Percentiles rank a stretch among this genome's conserved stretches.
Evolutionary conservation across 2,113 vertebrate genomes (phyloP).

Genomic region (Neotragus pygmaeus): DNA sequence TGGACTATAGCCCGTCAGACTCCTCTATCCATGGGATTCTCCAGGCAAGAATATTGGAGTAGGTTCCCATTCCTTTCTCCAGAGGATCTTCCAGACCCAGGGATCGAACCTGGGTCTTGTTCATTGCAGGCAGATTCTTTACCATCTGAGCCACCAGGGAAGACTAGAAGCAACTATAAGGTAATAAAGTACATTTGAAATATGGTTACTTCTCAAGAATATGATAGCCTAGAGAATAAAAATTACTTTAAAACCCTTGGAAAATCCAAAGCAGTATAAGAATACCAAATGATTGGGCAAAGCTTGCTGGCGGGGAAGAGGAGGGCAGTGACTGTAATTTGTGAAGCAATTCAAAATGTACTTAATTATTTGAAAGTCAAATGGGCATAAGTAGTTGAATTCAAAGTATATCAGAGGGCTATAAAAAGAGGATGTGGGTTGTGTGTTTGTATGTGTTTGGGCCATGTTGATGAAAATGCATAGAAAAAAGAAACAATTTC

Average conservation of each 20-base stretch:
- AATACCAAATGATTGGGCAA: not conserved
- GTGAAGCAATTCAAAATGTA: not conserved
- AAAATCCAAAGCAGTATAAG: not conserved
- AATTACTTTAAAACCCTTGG: not conserved
- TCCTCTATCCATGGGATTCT: not conserved
- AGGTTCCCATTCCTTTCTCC: not conserved
- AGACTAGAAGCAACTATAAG: not conserved
- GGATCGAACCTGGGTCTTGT: rapidly evolving
- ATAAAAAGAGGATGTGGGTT: not conserved
- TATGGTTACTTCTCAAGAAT: not conserved
- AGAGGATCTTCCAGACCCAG: not conserved
- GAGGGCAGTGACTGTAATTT: not conserved
- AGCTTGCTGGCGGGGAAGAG: not conserved
- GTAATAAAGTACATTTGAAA: not conserved
- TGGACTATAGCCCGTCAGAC: not conserved
- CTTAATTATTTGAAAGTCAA: not conserved
- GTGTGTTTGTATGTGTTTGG: not conserved
- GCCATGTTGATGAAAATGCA: not conserved
- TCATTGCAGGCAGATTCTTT: not conserved
- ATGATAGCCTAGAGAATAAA: not conserved
- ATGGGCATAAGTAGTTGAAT: not conserved
- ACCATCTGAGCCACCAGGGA: not conserved
- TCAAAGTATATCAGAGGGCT: not conserved
- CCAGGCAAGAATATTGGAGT: not conserved
- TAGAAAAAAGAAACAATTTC: not conserved